phyloP scores from a whole-genome alignment of 2,797 vertebrate genomes.

The Bradypodion ventrale region DNA sequence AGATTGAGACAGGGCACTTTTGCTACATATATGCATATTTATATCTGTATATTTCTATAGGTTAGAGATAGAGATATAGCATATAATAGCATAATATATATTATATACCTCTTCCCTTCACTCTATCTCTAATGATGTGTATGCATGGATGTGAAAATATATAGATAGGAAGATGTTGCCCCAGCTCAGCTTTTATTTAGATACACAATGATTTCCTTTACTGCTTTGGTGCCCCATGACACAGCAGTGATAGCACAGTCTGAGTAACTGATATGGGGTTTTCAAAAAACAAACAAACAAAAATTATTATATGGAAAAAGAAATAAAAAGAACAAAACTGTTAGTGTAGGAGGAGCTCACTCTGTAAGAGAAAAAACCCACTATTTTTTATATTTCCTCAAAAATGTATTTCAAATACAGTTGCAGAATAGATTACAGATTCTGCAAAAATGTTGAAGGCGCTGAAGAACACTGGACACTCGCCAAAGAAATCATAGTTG shows the following conservation, averaged over 20 bases:
- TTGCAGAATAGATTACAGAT: too few species aligned
- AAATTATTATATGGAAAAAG: slow-evolving; percentile 73
- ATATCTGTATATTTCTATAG: slow-evolving; percentile 47
- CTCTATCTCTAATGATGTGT: slow-evolving; percentile 56
- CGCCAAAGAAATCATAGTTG: too few species aligned
- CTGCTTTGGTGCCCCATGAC: slow-evolving; percentile 91
- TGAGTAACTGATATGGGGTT: slow-evolving; percentile 72
- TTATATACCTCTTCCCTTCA: too few species aligned
- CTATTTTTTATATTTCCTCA: not conserved
- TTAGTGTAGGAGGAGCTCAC: slow-evolving; percentile 73
- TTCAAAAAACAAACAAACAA: slow-evolving; percentile 82
- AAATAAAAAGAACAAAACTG: slow-evolving; percentile 75
- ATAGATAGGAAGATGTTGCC: slow-evolving; percentile 30
- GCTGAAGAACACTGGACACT: too few species aligned
- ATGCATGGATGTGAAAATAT: too few species aligned
- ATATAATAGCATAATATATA: too few species aligned
- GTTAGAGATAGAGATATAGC: not conserved
- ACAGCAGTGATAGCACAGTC: slow-evolving; percentile 77
- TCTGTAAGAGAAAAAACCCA: slow-evolving; percentile 50
- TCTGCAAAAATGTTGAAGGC: too few species aligned
- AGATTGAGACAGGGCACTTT: too few species aligned
- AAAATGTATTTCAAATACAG: slow-evolving; percentile 15
- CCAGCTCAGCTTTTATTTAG: slow-evolving; percentile 81
- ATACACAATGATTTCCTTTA: slow-evolving; percentile 73
- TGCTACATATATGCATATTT: too few species aligned